Evolutionary conservation across 1,140 invertebrate species (phyloP), one percentile per base, ranked within the genome.

Genomic region (Orchesella cincta): DNA sequence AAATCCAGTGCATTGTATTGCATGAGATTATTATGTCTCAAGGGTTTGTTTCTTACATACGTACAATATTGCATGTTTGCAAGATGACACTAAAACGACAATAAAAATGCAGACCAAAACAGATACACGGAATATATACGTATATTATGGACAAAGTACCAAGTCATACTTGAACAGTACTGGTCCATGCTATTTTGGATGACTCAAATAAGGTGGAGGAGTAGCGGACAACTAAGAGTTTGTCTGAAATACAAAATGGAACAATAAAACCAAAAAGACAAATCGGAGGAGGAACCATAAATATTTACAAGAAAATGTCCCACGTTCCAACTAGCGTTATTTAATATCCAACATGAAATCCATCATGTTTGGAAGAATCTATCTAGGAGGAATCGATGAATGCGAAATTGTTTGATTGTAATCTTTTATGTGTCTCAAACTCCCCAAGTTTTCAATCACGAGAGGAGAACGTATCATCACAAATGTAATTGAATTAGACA

Each of bases 81-180:
- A 57, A 26, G 3, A 57, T 57, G 54, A 57, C 54, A 57, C 54
- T 23, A 16, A n/a, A 57, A 57, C 3, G 31, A 67, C 62, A 12
- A 67, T 67, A 67, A 67, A 67, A 67, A 67, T 67, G 62, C 31
- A 67, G 62, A 33, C 14, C 3, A 57, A 57, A 57, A 26, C 20
- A n/a, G n/a, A n/a, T n/a, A n/a, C n/a, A n/a, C n/a, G n/a, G n/a
- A n/a, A n/a, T n/a, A n/a, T n/a, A n/a, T n/a, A n/a, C n/a, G n/a
- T n/a, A n/a, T n/a, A n/a, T n/a, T n/a, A n/a, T n/a, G 39, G 8
- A 46, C 39, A 46, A 46, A 46, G 20, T n/a, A n/a, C n/a, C n/a
- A n/a, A n/a, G n/a, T n/a, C n/a, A n/a, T n/a, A n/a, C n/a, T n/a
- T n/a, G n/a, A n/a, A n/a, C n/a, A n/a, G n/a, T n/a, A n/a, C n/a